Conservation (phyloP, 2,113 vertebrate species). For the Cyphomyrus discorhynchus region DNA sequence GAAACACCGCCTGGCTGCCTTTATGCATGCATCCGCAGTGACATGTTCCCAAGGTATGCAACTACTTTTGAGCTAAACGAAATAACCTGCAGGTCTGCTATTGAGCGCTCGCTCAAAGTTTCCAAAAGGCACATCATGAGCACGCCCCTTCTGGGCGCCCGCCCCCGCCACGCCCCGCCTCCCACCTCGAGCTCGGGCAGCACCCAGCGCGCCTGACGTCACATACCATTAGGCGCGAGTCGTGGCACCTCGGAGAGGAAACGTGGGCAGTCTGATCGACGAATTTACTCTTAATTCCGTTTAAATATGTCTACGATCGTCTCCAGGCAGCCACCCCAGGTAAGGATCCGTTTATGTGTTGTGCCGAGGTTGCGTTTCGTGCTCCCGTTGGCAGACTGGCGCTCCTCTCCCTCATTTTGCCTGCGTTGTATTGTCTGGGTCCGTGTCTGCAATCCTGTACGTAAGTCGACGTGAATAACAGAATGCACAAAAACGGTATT, state of each 20-base stretch:
- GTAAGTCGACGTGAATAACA: background rate
- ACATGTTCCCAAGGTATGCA: background rate
- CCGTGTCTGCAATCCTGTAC: background rate
- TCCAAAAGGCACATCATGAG: background rate
- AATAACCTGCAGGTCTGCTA: background rate
- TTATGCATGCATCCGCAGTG: background rate
- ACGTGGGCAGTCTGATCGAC: background rate
- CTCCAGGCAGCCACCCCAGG: background rate
- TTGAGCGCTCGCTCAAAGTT: background rate
- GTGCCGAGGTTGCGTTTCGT: background rate
- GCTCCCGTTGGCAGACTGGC: background rate
- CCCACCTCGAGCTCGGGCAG: background rate
- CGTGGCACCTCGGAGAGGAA: background rate
- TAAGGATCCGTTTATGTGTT: background rate
- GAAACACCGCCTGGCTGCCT: background rate
- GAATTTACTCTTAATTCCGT: background rate
- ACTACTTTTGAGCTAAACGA: background rate
- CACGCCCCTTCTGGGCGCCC: background rate
- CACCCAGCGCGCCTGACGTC: background rate
- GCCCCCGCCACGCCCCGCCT: background rate
- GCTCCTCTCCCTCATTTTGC: background rate
- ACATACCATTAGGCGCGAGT: background rate
- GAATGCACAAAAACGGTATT: background rate
- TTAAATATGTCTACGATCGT: constrained; percentile 18
- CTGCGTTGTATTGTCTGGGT: background rate